These are phyloP conservation scores for Acronicta psi DNA, from an alignment of 2,888 invertebrate genomes.

Conservation along the genomic window DNA sequence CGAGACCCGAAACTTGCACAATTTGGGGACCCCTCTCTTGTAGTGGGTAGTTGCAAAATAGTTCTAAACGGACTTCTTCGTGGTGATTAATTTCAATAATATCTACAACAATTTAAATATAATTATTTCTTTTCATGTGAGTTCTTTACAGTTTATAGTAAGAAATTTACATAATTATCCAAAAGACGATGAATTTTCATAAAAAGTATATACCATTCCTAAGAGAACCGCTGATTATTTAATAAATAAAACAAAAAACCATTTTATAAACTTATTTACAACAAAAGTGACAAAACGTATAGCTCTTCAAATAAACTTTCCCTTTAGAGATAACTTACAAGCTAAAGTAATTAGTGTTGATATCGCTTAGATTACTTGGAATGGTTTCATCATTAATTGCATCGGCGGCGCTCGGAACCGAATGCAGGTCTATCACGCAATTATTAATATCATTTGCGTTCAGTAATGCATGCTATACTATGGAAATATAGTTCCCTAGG, in stretches of 20 bases:
- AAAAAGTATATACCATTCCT: neutral
- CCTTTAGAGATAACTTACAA: constrained; percentile 12
- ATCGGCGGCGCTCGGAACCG: constrained; percentile 12
- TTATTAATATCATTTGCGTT: constrained; percentile 32
- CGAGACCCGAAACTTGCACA: constrained; percentile 66
- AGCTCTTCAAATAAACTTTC: neutral
- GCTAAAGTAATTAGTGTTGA: constrained; percentile 7
- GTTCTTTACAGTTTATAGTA: no score
- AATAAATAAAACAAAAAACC: neutral
- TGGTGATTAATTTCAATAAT: constrained; percentile 35
- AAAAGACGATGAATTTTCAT: no score
- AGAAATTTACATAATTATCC: no score
- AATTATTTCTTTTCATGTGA: neutral
- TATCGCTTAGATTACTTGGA: constrained; percentile 15
- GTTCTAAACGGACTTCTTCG: constrained; percentile 23
- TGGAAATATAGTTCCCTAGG: neutral
- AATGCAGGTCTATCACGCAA: constrained; percentile 29
- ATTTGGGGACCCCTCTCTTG: constrained; percentile 51
- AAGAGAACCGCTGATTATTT: neutral
- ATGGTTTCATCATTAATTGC: constrained; percentile 18
- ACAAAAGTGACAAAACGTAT: neutral
- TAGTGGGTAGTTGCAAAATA: constrained; percentile 56
- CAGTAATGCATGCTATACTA: constrained; percentile 16
- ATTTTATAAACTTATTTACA: neutral
- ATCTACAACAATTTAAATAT: neutral